phyloP scores from a whole-genome alignment of 2,113 vertebrate species.

The Limanda limanda region DNA sequence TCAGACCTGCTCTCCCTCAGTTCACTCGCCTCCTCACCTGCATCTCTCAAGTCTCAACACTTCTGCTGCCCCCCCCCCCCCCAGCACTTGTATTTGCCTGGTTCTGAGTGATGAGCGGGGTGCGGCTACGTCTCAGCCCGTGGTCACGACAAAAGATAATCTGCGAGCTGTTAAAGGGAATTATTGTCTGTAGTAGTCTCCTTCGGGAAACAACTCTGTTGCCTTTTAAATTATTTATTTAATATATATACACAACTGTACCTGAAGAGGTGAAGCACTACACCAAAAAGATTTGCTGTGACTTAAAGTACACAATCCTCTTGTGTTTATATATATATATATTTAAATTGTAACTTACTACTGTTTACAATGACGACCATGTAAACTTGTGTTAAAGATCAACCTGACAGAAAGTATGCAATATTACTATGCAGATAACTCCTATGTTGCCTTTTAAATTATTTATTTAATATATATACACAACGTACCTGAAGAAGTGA shows the following conservation, averaged over 20 bases:
- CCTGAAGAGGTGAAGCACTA: not conserved
- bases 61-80: constrained; percentile 11
- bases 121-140: constrained; percentile 27
- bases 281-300: too few species aligned
- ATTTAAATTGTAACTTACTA: not conserved
- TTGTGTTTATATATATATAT: not conserved
- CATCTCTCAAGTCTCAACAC: constrained; percentile 43
- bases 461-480: too few species aligned
- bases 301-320: not conserved
- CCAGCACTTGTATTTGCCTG: constrained; percentile 38
- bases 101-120: constrained; percentile 51
- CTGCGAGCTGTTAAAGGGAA: constrained; percentile 6
- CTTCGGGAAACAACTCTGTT: constrained; percentile 5
- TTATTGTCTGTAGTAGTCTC: constrained; percentile 7
- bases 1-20: too few species aligned
- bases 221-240: not conserved
- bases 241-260: too few species aligned
- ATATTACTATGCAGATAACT: not conserved
- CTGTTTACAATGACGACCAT: not conserved
- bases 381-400: not conserved
- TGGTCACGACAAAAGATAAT: constrained; percentile 35
- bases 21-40: not conserved
- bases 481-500: not conserved
- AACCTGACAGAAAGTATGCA: not conserved
- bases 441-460: not conserved